Evolutionary conservation across 2,113 vertebrate species (phyloP).

Genomic region (Jaculus jaculus): DNA sequence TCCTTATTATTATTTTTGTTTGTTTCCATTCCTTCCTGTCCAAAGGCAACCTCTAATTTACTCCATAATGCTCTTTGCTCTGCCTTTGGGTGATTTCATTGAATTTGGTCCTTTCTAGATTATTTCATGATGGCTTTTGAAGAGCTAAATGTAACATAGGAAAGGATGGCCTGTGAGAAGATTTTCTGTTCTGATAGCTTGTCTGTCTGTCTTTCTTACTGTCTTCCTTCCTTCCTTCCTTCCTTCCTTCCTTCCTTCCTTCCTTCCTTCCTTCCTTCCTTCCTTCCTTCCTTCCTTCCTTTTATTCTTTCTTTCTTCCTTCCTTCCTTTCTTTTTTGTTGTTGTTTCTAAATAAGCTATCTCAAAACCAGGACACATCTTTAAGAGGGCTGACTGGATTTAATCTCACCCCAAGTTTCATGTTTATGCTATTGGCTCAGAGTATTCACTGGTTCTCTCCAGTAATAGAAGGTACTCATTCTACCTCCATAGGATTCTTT

Average conservation of each 20-base stretch:
- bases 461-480: background rate
- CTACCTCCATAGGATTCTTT: background rate
- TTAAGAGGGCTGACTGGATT: background rate
- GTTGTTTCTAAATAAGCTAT: no score
- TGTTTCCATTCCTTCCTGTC: background rate
- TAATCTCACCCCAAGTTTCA: background rate
- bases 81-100: background rate
- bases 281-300: no score
- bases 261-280: no score
- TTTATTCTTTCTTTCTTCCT: no score
- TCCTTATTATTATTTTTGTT: background rate
- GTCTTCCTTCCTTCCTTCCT: no score
- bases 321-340: no score
- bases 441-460: background rate
- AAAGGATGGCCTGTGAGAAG: background rate
- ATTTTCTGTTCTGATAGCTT: background rate
- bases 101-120: background rate
- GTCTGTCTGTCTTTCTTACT: no score
- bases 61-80: background rate
- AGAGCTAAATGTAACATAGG: background rate
- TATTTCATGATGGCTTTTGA: background rate
- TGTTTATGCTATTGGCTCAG: background rate
- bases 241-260: no score
- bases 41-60: background rate
- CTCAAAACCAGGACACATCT: background rate